Conservation (phyloP, 2,113 vertebrate species). For the Psammodynastes pulverulentus region DNA sequence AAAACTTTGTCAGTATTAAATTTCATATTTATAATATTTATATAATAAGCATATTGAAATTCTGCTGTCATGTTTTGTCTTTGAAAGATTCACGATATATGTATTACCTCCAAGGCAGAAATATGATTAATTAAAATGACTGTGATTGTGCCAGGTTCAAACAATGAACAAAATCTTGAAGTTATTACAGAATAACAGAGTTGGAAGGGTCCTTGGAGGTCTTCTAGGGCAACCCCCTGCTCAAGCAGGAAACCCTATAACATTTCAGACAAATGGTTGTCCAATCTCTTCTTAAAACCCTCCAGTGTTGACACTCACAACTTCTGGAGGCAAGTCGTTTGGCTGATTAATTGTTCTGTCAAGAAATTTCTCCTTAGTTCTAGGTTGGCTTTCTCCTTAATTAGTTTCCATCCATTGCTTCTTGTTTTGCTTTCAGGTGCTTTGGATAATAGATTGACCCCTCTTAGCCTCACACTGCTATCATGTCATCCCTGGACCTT, state of each 20-base stretch:
- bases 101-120: not conserved
- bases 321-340: too few relatives aligned
- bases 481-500: too few relatives aligned
- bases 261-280: too few relatives aligned
- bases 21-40: not conserved
- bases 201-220: not conserved
- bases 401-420: too few relatives aligned
- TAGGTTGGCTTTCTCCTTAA: too few relatives aligned
- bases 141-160: conserved; percentile 2
- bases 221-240: not conserved
- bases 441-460: too few relatives aligned
- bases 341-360: too few relatives aligned
- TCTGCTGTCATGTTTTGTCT: not conserved
- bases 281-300: too few relatives aligned
- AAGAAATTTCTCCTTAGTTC: too few relatives aligned
- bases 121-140: not conserved
- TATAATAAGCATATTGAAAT: not conserved
- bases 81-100: not conserved
- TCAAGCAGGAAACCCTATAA: not conserved
- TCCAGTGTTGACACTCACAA: too few relatives aligned
- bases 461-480: too few relatives aligned
- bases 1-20: not conserved
- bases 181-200: not conserved
- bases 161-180: not conserved
- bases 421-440: too few relatives aligned